These are phyloP conservation scores for Doryteuthis pealeii DNA, from an alignment of 1,140 invertebrate genomes.

Conservation along the genomic window DNA sequence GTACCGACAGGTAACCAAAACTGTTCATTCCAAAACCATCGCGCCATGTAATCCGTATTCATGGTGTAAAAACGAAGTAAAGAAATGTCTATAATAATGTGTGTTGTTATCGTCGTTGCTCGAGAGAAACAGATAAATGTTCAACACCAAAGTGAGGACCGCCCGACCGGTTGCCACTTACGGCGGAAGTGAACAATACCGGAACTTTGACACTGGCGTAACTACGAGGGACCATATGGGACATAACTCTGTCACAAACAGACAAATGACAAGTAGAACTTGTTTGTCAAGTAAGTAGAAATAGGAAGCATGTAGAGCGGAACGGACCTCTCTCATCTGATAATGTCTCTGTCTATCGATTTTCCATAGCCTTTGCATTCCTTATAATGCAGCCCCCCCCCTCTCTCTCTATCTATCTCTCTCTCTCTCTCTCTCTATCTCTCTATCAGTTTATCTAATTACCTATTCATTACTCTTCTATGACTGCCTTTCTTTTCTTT, in stretches of 20 bases:
- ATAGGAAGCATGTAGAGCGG: too few relatives aligned
- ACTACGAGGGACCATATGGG: too few relatives aligned
- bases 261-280: too few relatives aligned
- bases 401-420: not conserved
- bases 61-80: slow-evolving; percentile 17
- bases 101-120: slow-evolving; percentile 27
- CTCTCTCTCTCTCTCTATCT: not conserved
- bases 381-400: not conserved
- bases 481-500: not conserved
- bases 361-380: not conserved
- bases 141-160: slow-evolving; percentile 16
- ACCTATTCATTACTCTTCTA: not conserved
- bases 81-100: slow-evolving; percentile 16
- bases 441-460: too few relatives aligned
- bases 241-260: too few relatives aligned
- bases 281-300: too few relatives aligned
- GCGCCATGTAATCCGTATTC: slow-evolving; percentile 3
- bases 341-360: not conserved
- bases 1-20: slow-evolving; percentile 38
- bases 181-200: too few relatives aligned
- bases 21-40: slow-evolving; percentile 31
- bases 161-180: not conserved
- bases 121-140: slow-evolving; percentile 19
- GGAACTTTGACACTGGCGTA: too few relatives aligned
- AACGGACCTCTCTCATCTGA: not conserved